Evolutionary conservation across 2,888 invertebrate genomes (phyloP).

Genomic region (Eupeodes luniger): DNA sequence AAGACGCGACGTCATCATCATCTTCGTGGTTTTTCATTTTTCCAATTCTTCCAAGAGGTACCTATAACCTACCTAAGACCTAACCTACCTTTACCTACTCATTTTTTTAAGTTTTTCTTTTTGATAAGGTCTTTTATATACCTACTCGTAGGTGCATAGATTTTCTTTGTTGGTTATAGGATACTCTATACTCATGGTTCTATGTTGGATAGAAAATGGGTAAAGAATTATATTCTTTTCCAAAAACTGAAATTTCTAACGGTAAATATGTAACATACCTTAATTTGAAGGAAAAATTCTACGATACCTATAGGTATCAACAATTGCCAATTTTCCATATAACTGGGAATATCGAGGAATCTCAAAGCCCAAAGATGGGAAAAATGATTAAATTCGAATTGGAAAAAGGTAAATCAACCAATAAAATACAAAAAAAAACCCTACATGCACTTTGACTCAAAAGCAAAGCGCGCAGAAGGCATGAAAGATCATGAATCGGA

Average conservation of each 20-base stretch:
- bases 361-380: conserved; percentile 52
- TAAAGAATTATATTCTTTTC: conserved; percentile 39
- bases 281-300: conserved; percentile 23
- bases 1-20: conserved; percentile 19
- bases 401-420: not conserved
- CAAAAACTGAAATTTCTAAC: conserved; percentile 64
- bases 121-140: not conserved
- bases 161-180: conserved; percentile 40
- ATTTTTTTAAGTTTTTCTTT: not conserved
- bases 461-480: not conserved
- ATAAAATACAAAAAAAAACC: conserved; percentile 9
- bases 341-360: conserved; percentile 40
- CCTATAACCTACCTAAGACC: not conserved
- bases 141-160: conserved; percentile 12
- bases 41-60: not conserved
- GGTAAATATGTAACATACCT: conserved; percentile 49
- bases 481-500: conserved; percentile 28
- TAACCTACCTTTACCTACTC: not conserved
- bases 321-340: conserved; percentile 48
- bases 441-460: conserved; percentile 59
- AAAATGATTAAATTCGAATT: conserved; percentile 53
- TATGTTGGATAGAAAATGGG: not conserved
- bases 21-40: conserved; percentile 23
- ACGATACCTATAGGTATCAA: not conserved
- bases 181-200: not conserved